These are phyloP conservation scores for Gopherus flavomarginatus DNA, from an alignment of 2,113 vertebrate species.

Conservation along the genomic window DNA sequence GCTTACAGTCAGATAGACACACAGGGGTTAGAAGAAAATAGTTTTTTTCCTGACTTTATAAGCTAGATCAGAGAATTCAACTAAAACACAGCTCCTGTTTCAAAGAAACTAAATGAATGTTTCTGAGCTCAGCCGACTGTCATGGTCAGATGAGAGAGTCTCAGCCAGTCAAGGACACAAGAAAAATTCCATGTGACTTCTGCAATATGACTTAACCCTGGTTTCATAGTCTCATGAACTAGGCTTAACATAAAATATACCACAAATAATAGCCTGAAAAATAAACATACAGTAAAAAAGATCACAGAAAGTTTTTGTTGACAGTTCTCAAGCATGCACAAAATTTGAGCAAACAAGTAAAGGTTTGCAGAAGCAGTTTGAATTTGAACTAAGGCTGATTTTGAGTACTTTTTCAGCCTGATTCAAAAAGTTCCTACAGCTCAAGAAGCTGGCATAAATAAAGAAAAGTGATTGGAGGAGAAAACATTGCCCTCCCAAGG, in stretches of 20 bases:
- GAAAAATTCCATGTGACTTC: background rate
- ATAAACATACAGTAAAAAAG: constrained; percentile 18
- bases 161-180: background rate
- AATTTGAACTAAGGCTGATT: background rate
- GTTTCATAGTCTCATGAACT: background rate
- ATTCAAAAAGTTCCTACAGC: background rate
- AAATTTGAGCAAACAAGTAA: background rate
- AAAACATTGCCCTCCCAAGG: constrained; percentile 57
- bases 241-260: background rate
- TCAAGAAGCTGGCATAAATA: background rate
- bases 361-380: background rate
- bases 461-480: constrained; percentile 41
- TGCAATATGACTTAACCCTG: background rate
- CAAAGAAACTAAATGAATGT: background rate
- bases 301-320: background rate
- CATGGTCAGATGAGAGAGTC: background rate
- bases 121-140: background rate
- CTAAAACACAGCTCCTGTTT: background rate
- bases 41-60: background rate
- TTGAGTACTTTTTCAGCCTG: background rate
- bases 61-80: background rate
- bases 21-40: background rate
- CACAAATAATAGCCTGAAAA: background rate
- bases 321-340: constrained; percentile 13
- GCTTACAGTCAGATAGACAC: background rate